Percentiles rank a stretch among this genome's conserved stretches.
phyloP scores from a whole-genome alignment of 2,113 vertebrate genomes.

The Solea senegalensis region DNA sequence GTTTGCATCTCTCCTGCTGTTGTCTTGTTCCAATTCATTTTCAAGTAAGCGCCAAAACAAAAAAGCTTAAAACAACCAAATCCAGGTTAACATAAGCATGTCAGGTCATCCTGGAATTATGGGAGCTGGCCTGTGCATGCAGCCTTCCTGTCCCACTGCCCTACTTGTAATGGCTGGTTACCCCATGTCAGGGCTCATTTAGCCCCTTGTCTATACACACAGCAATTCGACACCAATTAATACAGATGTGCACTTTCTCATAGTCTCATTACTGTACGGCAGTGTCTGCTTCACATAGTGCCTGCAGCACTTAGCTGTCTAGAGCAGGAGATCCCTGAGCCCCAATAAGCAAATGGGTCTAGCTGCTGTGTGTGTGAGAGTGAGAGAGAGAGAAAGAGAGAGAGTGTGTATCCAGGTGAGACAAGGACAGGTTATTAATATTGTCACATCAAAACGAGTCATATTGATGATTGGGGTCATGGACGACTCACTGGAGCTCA shows the following conservation, averaged over 20 bases:
- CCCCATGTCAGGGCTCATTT: conserved; percentile 16
- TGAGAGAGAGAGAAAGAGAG: neutral
- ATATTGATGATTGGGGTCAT: conserved; percentile 43
- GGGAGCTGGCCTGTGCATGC: conserved; percentile 9
- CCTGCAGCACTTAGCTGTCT: conserved; percentile 30
- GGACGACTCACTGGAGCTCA: conserved; percentile 3
- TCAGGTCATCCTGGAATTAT: conserved; percentile 25
- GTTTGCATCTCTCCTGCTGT: neutral
- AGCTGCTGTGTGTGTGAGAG: conserved; percentile 18
- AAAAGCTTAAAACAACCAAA: conserved; percentile 12
- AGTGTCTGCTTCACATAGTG: conserved; percentile 8
- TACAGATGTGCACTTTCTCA: conserved; percentile 45
- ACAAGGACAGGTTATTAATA: conserved; percentile 46
- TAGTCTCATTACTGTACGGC: conserved; percentile 41
- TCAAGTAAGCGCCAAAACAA: conserved; percentile 14
- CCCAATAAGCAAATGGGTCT: conserved; percentile 43
- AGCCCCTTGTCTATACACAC: neutral
- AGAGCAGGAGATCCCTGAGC: conserved; percentile 18
- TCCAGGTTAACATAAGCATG: conserved; percentile 21
- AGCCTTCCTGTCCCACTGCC: conserved; percentile 58
- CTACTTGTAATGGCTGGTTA: conserved; percentile 50
- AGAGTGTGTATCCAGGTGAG: conserved; percentile 32
- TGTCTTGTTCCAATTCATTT: neutral
- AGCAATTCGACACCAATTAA: conserved; percentile 7
- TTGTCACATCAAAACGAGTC: conserved; percentile 27